Base-by-base conservation (phyloP, 2,797 vertebrate genomes). In the Meda fulgida region DNA sequence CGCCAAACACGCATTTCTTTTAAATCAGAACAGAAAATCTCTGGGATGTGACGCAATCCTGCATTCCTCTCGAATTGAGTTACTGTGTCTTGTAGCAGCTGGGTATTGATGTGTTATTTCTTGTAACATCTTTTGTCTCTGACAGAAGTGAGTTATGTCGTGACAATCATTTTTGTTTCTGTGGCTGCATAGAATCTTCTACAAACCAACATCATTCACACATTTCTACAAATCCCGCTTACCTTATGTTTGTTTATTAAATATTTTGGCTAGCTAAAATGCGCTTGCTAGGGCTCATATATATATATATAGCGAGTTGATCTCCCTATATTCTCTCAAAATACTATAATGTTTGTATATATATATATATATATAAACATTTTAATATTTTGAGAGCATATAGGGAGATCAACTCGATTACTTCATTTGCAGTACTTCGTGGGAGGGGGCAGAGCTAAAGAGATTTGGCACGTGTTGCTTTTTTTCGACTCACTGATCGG, bases 21-120 rank as follows among this genome's bases (percentile, higher is more conserved):
- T 72, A 19, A 84, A 78, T 31, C 53, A 36, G 26, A n/a, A 26
- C 76, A 9, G 21, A 34, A 63, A 72, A 80, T 80, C 76, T 48
- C 40, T 26, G 23, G 65, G 43, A 72, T 80, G 51, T 80, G 67
- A 16, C 36, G 55, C 84, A 85, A 65, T 80, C 38, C 55, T 23
- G 67, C 53, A 72, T 72, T 85, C 55, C 77, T 26, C 40, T 26
- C 31, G 14, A 70, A 78, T 60, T 78, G 65, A 84, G 38, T 77
- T 71, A n/a, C 26, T 84, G 26, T 34, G 55, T 51, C 26, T 36
- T 46, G 75, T 58, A 60, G 38, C 65, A 70, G 73, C 65, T 31
- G 65, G 29, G 43, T 48, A 73, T 51, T 31, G 76, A 63, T 18
- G 23, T 34, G 60, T 13, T 29, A 51, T 53, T 31, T 78, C 51